Percentiles rank a stretch among this genome's conserved stretches.
phyloP scores from a whole-genome alignment of 2,113 vertebrate species.

The Rutilus rutilus region DNA sequence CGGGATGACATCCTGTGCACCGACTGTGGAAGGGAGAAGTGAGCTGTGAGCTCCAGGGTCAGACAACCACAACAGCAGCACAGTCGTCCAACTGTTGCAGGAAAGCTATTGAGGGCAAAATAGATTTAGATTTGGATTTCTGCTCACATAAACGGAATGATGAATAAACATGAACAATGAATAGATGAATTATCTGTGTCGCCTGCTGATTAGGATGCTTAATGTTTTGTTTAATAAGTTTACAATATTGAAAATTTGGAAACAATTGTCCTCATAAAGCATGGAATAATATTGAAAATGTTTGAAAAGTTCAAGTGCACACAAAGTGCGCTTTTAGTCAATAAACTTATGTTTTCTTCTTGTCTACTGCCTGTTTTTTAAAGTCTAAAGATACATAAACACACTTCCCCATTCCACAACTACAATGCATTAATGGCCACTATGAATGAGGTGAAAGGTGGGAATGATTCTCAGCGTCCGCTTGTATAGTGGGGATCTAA shows the following conservation, averaged over 20 bases:
- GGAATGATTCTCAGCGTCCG: not conserved
- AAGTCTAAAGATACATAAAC: not conserved
- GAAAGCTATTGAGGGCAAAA: not conserved
- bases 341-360: not conserved
- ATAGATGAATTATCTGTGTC: not conserved
- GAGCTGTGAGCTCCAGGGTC: constrained; percentile 64
- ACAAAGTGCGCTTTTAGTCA: not conserved
- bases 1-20: constrained; percentile 85
- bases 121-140: not conserved
- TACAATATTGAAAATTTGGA: not conserved
- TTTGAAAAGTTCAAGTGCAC: not conserved
- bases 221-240: not conserved
- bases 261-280: not conserved
- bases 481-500: not conserved
- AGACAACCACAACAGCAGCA: not conserved
- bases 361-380: not conserved
- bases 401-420: not conserved
- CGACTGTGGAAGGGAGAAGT: constrained; percentile 81
- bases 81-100: not conserved
- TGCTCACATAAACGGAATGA: not conserved
- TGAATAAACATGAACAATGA: not conserved
- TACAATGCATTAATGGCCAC: not conserved
- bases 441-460: not conserved
- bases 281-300: not conserved
- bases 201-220: not conserved